phyloP scores from a whole-genome alignment of 2,888 invertebrate genomes.

The Nemapogon koenigi region DNA sequence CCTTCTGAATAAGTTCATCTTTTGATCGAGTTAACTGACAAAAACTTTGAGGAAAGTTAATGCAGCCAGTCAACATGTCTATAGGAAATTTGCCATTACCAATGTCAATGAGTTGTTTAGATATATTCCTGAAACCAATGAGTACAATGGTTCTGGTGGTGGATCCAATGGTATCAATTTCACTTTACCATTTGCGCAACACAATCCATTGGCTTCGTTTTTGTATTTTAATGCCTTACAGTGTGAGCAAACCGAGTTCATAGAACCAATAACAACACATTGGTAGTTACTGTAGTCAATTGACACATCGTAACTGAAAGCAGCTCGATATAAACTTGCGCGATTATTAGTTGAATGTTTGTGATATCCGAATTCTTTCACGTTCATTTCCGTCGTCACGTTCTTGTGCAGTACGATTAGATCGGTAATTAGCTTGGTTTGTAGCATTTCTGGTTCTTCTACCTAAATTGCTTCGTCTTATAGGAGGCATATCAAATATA shows the following conservation, averaged over 20 bases:
- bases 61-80: constrained; percentile 14
- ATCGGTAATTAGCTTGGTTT: constrained; percentile 24
- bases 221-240: constrained; percentile 24
- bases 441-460: constrained; percentile 24
- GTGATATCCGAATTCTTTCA: constrained; percentile 22
- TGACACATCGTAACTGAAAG: constrained; percentile 8
- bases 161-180: constrained; percentile 23
- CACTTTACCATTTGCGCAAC: constrained; percentile 23
- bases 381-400: constrained; percentile 21
- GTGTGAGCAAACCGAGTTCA: constrained; percentile 17
- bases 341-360: constrained; percentile 19
- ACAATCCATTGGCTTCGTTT: constrained; percentile 23
- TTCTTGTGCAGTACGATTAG: constrained; percentile 24
- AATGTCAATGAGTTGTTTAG: constrained; percentile 16
- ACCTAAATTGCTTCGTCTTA: constrained; percentile 21
- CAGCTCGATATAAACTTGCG: constrained; percentile 17
- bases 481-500: constrained; percentile 17
- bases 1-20: constrained; percentile 14
- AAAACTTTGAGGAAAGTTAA: constrained; percentile 15
- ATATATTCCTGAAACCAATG: constrained; percentile 22
- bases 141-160: constrained; percentile 21
- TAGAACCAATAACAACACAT: constrained; percentile 5
- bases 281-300: constrained; percentile 7
- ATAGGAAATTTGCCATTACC: constrained; percentile 16
- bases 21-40: constrained; percentile 15